Base-by-base conservation (phyloP, 53 echinoderm and acorn worm species). In the Echinarachnius parma region DNA sequence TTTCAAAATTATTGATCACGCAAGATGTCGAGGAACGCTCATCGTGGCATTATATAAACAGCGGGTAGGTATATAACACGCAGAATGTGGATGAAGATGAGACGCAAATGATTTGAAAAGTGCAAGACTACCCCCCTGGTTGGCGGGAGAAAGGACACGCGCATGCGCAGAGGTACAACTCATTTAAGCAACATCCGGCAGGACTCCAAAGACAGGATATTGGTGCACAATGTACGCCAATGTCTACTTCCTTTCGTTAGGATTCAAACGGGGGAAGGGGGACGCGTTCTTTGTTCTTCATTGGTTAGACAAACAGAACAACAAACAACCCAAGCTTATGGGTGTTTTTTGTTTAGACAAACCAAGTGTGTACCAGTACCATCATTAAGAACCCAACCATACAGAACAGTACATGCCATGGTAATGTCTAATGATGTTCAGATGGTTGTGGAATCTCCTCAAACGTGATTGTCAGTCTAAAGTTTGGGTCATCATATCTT, bases 61-160 rank as follows among this genome's bases (percentile, higher is more conserved):
- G n/a, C n/a, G n/a, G n/a, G n/a, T n/a, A n/a, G 7, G 13, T 39
- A 13, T 39, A 39, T 13, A 13, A 39, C 39, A 7, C 39, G 39
- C 13, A 13, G 7, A 13, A 13, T 39, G 13, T 13, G 13, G 25
- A 24, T 42, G 21, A 39, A 62, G 34, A 20, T 16, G 62, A 25
- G 62, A 62, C 37, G 62, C 34, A 36, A 62, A 62, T 62, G 62
- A 62, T 62, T 62, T 62, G 36, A 58, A 66, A 66, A 66, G 66
- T 66, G 31, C 48, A 46, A 18, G 66, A 46, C 44, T 46, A 64
- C 45, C 64, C 36, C 19, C 26, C 11, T 21, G 26, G 66, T 20
- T 66, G 66, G 48, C 46, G 66, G 46, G 29, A 66, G 48, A 47
- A 66, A 47, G 66, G 62, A 26, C 46, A 47, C 46, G 66, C 66